Base-by-base conservation (phyloP, 2,113 vertebrate genomes). In the Protomyctophum bolini region DNA sequence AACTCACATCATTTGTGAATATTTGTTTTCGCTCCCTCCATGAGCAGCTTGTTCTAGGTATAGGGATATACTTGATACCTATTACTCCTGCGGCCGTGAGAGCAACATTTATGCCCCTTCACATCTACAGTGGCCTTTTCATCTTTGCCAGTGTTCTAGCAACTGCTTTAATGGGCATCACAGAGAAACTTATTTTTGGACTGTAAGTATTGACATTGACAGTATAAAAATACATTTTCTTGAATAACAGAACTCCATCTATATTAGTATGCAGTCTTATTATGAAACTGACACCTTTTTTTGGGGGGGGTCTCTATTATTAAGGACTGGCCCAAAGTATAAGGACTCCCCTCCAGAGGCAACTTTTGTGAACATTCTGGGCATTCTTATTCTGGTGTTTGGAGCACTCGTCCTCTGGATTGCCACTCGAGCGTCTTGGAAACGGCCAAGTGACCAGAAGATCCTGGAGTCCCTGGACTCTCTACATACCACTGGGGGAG, bases 121-220 rank as follows among this genome's bases (percentile, higher is more conserved):
- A 99, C 0, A 79, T 95, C 65, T 98, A 95, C 76, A 91, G 92
- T 0, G 98, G 97, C 63, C 94, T 97, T 1, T 78, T 95, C 68
- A 89, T 99, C 83, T 99, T 98, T 73, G 86, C 86, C 78, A 92
- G 92, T 2, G 90, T 93, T 65, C 96, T 98, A 77, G 94, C 94
- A 50, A 85, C 96, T 8, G 89, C 92, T 64, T 94, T 98, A 57
- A 98, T 94, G 94, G 98, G 98, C 85, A 89, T 99, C 82, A 99
- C 96, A 45, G 97, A 99, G 83, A 99, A 99, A 77, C 95, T 99
- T 28, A 60, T 97, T 73, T 99, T 98, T 92, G 14, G 72, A 68
- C 70, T 97, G 98, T 99, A 94, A 97, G 98, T 98, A 81, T 52
- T 51, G 15, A 28, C 1, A 50, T n/a, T 21, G 21, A 61, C 9